Percentiles rank a stretch among this genome's conserved stretches.
phyloP scores from a whole-genome alignment of 2,113 vertebrate genomes.

The Lepisosteus osseus region DNA sequence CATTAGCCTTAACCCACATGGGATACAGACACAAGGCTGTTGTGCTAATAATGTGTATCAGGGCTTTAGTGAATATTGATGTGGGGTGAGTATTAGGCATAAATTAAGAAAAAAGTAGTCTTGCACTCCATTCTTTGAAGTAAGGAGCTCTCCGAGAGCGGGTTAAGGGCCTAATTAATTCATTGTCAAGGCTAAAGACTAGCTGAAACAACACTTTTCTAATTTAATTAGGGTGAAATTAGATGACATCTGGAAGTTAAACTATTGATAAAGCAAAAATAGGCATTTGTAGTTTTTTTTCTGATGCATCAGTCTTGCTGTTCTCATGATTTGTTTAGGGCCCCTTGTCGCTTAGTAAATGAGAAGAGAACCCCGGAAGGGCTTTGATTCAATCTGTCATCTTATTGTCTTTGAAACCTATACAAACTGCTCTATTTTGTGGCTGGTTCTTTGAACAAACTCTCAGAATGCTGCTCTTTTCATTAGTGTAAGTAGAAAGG shows the following conservation, averaged over 20 bases:
- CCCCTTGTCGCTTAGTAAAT: too few species aligned
- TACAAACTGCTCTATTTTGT: too few species aligned
- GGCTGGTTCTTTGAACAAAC: too few species aligned
- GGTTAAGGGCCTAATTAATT: conserved; percentile 32
- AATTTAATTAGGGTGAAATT: conserved; percentile 35
- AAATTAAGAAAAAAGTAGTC: neutral
- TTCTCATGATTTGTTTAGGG: too few species aligned
- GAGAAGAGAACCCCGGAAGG: too few species aligned
- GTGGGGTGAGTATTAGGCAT: neutral
- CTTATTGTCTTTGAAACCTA: too few species aligned
- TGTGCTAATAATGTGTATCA: neutral
- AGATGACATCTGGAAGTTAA: conserved; percentile 37
- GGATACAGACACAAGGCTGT: neutral
- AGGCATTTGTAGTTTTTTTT: too few species aligned
- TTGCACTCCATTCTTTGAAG: neutral
- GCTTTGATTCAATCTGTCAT: too few species aligned
- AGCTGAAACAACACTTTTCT: conserved; percentile 35
- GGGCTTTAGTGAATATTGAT: neutral
- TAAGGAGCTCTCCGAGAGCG: neutral
- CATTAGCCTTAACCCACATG: neutral
- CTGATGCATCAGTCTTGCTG: too few species aligned
- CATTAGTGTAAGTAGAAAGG: too few species aligned
- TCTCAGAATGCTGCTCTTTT: too few species aligned
- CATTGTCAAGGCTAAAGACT: conserved; percentile 30
- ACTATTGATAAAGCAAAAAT: conserved; percentile 22